Evolutionary conservation across 2,797 vertebrate species (phyloP), one percentile per base, ranked within the genome.

Genomic region (Halcyon chelicuti): DNA sequence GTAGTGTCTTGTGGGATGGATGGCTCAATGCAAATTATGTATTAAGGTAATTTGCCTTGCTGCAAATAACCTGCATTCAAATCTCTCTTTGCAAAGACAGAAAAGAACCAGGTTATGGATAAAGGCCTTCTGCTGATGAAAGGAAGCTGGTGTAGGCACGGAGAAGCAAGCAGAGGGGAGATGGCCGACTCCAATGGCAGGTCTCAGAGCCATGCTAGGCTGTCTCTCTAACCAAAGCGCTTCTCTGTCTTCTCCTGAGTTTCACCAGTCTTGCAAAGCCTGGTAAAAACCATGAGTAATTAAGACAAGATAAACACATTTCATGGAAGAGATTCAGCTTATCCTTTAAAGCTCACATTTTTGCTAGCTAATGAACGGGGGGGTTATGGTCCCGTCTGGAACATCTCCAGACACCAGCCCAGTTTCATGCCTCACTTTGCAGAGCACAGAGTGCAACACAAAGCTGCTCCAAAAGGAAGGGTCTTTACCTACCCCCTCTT

Each of bases 121-220:
- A 29, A 66, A 51, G 66, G 82, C n/a, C 21, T 67, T 37, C 8
- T 54, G 57, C 23, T 42, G 47, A 39, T 31, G 42, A 57, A 44
- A 71, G 58, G 46, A 33, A 15, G 21, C 19, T 12, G 51, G 33
- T 33, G 58, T 42, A 19, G 0, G 3, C 42, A 20, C 2, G 14
- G 44, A 68, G 67, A 10, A 62, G 73, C 26, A 39, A 54, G 19
- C 28, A 20, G 16, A 25, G 51, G 25, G 49, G 37, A 62, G 15
- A 19, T 1, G n/a, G n/a, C n/a, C n/a, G n/a, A n/a, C n/a, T n/a
- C n/a, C n/a, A n/a, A n/a, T n/a, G n/a, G n/a, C n/a, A n/a, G n/a
- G n/a, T n/a, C n/a, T n/a, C n/a, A n/a, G n/a, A n/a, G n/a, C 26
- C 2, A 2, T 22, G 31, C 4, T 2, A 7, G 42, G n/a, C 28